Evolutionary conservation across 2,888 invertebrate genomes (phyloP), one percentile per base, ranked within the genome.

Genomic region (Cerceris rybyensis): DNA sequence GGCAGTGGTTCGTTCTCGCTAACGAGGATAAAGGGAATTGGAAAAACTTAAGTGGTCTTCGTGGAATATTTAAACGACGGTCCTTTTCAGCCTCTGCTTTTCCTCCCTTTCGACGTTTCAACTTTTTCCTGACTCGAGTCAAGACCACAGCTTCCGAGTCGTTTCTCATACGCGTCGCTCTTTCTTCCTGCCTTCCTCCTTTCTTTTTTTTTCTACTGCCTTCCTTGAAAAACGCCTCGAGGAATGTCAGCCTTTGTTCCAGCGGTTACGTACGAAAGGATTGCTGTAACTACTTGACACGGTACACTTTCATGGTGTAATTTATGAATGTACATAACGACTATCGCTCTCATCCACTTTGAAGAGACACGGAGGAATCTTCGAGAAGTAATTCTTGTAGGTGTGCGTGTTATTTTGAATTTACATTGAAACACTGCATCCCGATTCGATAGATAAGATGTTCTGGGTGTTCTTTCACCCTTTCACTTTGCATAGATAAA

Each of bases 31-130:
- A 77, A 79, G 58, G 58, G 57, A 63, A 79, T 77, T 60, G 39
- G 70, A 11, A 66, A 73, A 76, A 68, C 46, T 55, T 65, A 61
- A 65, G 55, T 65, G 71, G 42, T 59, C 50, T 65, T 64, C 71
- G 17, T 64, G 67, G 76, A 70, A 81, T 79, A 76, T 76, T 81
- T 81, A 73, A 79, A 66, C 65, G 70, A 60, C 50, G 55, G 28
- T 64, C 42, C 14, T 28, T n/a, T 41, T 49, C 43, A 16, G 41
- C 28, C 55, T 54, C 49, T 39, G 2, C 49, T 50, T 54, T 43
- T 50, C n/a, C n/a, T 9, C 46, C 28, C 2, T 16, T 14, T 7
- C 50, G n/a, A n/a, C 16, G 9, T 13, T 17, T 9, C 11, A 70
- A 70, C 50, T 67, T 79, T 72, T 54, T 43, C 58, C 43, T 9